Conservation (phyloP, 1,140 invertebrate genomes). For the Mactra quadrangularis region DNA sequence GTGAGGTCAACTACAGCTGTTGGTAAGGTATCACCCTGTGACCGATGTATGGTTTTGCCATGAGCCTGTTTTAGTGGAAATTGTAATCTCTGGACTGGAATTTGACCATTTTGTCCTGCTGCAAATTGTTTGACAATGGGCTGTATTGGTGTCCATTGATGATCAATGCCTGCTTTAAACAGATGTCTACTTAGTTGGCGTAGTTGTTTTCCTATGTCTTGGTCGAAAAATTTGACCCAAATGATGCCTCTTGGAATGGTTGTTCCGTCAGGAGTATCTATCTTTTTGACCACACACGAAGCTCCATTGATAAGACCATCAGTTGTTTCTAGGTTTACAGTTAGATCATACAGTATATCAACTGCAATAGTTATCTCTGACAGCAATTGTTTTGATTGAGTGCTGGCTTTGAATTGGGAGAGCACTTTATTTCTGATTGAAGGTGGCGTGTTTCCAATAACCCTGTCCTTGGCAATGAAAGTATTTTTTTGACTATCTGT, state of each 20-base stretch:
- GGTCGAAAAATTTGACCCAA: slow-evolving; percentile 40
- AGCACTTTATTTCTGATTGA: slow-evolving; percentile 7
- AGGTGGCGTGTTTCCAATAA: slow-evolving; percentile 2
- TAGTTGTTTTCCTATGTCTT: slow-evolving; percentile 1
- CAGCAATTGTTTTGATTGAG: background rate
- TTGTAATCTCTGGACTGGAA: slow-evolving; percentile 30
- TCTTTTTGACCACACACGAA: no score
- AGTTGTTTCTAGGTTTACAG: slow-evolving; percentile 13
- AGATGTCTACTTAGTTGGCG: background rate
- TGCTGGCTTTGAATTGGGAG: background rate
- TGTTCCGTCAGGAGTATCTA: background rate
- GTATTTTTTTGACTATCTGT: background rate
- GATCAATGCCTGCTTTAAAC: slow-evolving; percentile 13
- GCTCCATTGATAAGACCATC: slow-evolving; percentile 53
- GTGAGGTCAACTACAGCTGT: slow-evolving; percentile 16
- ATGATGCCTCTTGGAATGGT: background rate
- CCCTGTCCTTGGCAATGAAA: no score
- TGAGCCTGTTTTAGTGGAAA: slow-evolving; percentile 27
- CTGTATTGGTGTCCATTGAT: slow-evolving; percentile 27
- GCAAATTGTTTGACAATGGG: slow-evolving; percentile 8
- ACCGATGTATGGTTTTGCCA: slow-evolving; percentile 41
- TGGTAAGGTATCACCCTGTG: no score
- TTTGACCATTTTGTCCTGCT: no score
- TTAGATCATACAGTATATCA: slow-evolving; percentile 3
- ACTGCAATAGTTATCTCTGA: background rate